Base-by-base conservation (phyloP, 2,797 vertebrate genomes). In the Mico argentatus region DNA sequence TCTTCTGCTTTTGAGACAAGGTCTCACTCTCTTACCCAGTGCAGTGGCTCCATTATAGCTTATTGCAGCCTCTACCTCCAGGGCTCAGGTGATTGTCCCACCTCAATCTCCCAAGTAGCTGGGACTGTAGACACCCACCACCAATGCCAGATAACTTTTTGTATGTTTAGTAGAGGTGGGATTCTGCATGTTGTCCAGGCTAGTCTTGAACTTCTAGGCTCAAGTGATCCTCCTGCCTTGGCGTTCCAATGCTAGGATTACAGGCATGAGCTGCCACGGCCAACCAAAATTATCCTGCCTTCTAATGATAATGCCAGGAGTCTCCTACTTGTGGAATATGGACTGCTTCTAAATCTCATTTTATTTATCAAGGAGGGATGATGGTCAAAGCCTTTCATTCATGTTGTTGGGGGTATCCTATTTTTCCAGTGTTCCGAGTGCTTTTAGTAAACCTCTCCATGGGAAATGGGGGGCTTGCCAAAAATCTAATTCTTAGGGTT, bases 361-460 rank as follows among this genome's bases (percentile, higher is more conserved):
- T 44, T 61, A 46, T 76, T 86, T 89, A 33, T 91, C 79, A 94
- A 94, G 81, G 48, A 76, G 12, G 94, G 85, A 92, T 94, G 39
- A 87, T n/a, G 13, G 30, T 88, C 91, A 80, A 96, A 87, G 22
- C 41, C 22, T 86, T 88, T 75, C 39, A 20, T 55, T 46, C 52
- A 11, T 4, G 48, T 39, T 20, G 0, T 59, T 7, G n/a, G 20
- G 36, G 8, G 8, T 26, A 7, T 64, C 73, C 52, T 19, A 64
- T 90, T 86, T 80, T 91, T 33, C 33, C 39, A 90, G 8, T 87
- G 80, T 39, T 52, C 81, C 33, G 57, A 83, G 26, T 36, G 2
- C 33, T 36, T 90, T 93, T 90, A 79, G 88, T 70, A 88, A 96
- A 72, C 44, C 30, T 90, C 41, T 94, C 46, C 39, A 75, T 91